A percentile compares a stretch with the other conserved stretches of the same genome.
phyloP scores from a whole-genome alignment of 2,797 vertebrate species.

The Melopsittacus undulatus region DNA sequence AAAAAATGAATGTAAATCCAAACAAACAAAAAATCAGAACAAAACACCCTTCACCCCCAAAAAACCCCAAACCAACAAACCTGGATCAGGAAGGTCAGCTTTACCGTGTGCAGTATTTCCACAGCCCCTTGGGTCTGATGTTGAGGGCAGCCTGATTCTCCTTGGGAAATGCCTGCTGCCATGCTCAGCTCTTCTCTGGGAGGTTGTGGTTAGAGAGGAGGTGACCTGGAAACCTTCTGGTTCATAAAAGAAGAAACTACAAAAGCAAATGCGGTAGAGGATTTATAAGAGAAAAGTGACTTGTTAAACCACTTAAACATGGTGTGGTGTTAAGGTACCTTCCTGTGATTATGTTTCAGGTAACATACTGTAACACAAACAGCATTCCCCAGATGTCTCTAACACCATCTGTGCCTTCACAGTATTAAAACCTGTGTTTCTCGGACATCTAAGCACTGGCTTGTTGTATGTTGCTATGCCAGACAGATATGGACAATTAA shows the following conservation, averaged over 20 bases:
- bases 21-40: too few species aligned
- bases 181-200: not conserved
- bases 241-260: not conserved
- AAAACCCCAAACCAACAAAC: too few species aligned
- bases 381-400: not conserved
- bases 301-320: not conserved
- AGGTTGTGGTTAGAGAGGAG: not conserved
- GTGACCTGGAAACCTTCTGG: not conserved
- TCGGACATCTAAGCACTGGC: not conserved
- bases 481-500: not conserved
- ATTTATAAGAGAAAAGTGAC: not conserved
- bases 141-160: not conserved
- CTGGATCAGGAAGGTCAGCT: not conserved
- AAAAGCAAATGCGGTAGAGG: not conserved
- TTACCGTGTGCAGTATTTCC: not conserved
- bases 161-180: not conserved
- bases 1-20: too few species aligned
- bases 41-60: too few species aligned
- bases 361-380: fast-evolving
- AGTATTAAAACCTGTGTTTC: not conserved
- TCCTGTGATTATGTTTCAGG: not conserved
- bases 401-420: not conserved
- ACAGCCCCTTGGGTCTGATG: not conserved
- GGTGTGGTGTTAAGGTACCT: not conserved
- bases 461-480: not conserved